phyloP scores from a whole-genome alignment of 1,140 invertebrate species.

The Drosophila rufa region DNA sequence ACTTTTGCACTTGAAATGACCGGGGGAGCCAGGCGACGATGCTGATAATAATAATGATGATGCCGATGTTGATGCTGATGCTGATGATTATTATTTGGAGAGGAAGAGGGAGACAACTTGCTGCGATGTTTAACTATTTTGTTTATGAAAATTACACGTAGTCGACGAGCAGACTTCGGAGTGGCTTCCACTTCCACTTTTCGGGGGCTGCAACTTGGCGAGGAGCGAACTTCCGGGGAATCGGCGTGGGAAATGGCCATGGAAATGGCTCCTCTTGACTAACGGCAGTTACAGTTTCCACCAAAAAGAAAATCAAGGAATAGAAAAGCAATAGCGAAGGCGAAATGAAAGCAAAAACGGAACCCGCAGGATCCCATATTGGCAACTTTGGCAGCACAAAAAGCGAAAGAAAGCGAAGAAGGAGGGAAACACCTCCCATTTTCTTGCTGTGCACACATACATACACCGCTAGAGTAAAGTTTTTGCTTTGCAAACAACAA shows the following conservation, averaged over 20 bases:
- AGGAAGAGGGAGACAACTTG: conserved; percentile 30
- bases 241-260: conserved; percentile 18
- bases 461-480: conserved; percentile 73
- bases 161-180: conserved; percentile 15
- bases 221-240: conserved; percentile 25
- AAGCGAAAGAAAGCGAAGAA: neutral
- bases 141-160: conserved; percentile 71
- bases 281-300: conserved; percentile 73
- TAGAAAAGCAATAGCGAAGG: conserved; percentile 8
- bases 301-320: conserved; percentile 21
- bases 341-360: conserved; percentile 62
- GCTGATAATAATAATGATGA: neutral
- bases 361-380: conserved; percentile 38
- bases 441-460: conserved; percentile 31
- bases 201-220: neutral
- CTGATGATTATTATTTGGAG: conserved; percentile 6
- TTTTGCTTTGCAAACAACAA: conserved; percentile 84
- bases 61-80: neutral
- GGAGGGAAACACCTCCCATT: neutral
- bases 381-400: conserved; percentile 55
- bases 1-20: conserved; percentile 64
- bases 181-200: conserved; percentile 33
- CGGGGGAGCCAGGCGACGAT: conserved; percentile 8
- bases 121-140: conserved; percentile 65
- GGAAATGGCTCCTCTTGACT: conserved; percentile 54